These are phyloP conservation scores for Holacanthella duospinosa DNA, from an alignment of 2,888 invertebrate genomes.

Conservation along the genomic window DNA sequence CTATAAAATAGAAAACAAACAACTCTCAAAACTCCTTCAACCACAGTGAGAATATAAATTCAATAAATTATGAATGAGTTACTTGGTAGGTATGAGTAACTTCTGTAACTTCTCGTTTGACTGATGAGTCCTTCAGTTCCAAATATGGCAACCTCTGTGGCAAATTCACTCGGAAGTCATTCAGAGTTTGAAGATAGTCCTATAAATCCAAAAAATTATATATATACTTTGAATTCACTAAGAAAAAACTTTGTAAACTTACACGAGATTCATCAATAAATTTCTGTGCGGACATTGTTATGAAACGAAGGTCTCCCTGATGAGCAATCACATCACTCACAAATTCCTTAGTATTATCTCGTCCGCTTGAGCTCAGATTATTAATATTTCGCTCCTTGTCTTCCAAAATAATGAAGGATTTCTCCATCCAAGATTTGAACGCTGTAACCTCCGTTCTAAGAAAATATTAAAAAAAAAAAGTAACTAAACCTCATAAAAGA, in stretches of 20 bases:
- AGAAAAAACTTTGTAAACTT: too few relatives aligned
- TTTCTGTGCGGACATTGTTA: constrained; percentile 91
- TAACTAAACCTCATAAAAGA: neutral
- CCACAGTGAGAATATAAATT: neutral
- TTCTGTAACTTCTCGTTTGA: constrained; percentile 65
- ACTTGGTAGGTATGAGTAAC: constrained; percentile 59
- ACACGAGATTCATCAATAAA: constrained; percentile 91
- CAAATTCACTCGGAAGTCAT: constrained; percentile 74
- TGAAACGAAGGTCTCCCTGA: constrained; percentile 88
- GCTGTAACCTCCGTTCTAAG: constrained; percentile 54
- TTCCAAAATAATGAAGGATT: constrained; percentile 65
- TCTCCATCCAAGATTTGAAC: constrained; percentile 74
- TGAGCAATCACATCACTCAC: constrained; percentile 89
- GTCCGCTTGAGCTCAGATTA: constrained; percentile 47
- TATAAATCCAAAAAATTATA: constrained; percentile 39
- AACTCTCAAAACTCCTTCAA: constrained; percentile 16
- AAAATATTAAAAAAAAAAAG: constrained; percentile 25
- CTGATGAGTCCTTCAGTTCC: constrained; percentile 60
- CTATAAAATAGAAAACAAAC: constrained; percentile 41
- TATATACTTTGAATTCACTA: neutral
- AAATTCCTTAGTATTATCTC: constrained; percentile 72
- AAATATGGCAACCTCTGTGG: constrained; percentile 73
- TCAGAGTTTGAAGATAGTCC: constrained; percentile 70
- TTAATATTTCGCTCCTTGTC: constrained; percentile 75
- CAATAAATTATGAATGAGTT: too few relatives aligned